Evolutionary conservation across 2,888 invertebrate species (phyloP).

Genomic region (Alcis repandata): DNA sequence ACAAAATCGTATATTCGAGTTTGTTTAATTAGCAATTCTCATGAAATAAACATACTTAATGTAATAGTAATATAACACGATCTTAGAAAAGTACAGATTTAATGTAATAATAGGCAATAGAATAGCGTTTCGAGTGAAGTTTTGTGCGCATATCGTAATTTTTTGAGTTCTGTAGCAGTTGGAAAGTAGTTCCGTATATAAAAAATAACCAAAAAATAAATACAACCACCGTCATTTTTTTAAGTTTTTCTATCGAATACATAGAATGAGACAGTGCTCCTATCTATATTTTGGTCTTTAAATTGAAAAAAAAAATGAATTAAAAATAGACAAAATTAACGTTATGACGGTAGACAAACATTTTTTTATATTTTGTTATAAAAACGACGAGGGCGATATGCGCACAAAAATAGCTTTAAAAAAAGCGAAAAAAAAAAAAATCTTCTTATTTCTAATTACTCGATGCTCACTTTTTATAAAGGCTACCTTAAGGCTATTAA

Average conservation of each 20-base stretch:
- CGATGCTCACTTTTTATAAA: slow-evolving; percentile 29
- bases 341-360: no score
- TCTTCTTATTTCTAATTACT: slow-evolving; percentile 10
- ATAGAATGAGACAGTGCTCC: not conserved
- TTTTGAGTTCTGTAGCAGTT: no score
- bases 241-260: no score
- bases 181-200: no score
- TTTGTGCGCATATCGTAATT: not conserved
- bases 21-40: not conserved
- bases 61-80: not conserved
- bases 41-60: not conserved
- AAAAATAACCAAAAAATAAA: not conserved
- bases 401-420: not conserved
- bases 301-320: no score
- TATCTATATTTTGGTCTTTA: no score
- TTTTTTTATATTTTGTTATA: no score
- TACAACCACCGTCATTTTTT: no score
- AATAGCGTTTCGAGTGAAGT: not conserved
- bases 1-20: slow-evolving; percentile 13
- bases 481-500: slow-evolving; percentile 32
- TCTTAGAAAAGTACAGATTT: not conserved
- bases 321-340: no score
- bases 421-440: slow-evolving; percentile 5
- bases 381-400: not conserved
- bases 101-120: no score